Evolutionary conservation across 2,888 invertebrate genomes (phyloP), one percentile per base, ranked within the genome.

Genomic region (Odontothrips loti): DNA sequence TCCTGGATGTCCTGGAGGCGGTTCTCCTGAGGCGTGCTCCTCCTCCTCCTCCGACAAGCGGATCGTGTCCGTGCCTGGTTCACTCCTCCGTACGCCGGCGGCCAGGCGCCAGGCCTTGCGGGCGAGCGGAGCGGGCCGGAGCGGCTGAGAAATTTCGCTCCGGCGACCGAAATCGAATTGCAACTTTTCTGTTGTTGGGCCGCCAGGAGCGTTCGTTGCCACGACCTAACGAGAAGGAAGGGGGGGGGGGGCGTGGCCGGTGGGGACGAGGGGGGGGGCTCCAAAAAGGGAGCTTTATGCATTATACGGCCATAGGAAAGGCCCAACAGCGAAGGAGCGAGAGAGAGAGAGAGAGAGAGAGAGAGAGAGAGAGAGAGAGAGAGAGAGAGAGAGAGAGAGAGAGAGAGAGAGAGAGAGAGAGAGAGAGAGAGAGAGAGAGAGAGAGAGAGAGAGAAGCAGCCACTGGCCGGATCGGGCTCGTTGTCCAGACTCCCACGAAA

Each of bases 161-260:
- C 68, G 68, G 9, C 68, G 23, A 23, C 68, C 68, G 23, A 68
- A 68, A 68, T 68, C 68, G 68, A 68, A 68, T 68, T 68, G 68
- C 68, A 68, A 68, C 68, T 68, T 68, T 68, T 23, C 23, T 68
- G 68, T 68, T 68, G 68, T 68, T 68, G 68, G 23, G 68, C n/a
- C 20, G 51, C 51, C 20, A 20, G 68, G 68, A 23, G 68, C 4
- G 68, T 23, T 68, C 68, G 68, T 68, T 68, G 68, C 68, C 68
- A 10, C 68, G 68, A 23, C n/a, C 68, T 68, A 68, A 68, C 68
- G 68, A 68, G 68, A 23, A n/a, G 51, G 51, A 3, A 51, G 51
- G 51, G 51, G 48, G 10, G 48, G 48, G 48, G 23, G 27, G 9
- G 68, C 11, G 68, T 68, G 27, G 68, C 23, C 23, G 68, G 68